A percentile compares a stretch with the other conserved stretches of the same genome.
Conservation (phyloP, 2,888 invertebrate genomes). For the Orchestes rusci region DNA sequence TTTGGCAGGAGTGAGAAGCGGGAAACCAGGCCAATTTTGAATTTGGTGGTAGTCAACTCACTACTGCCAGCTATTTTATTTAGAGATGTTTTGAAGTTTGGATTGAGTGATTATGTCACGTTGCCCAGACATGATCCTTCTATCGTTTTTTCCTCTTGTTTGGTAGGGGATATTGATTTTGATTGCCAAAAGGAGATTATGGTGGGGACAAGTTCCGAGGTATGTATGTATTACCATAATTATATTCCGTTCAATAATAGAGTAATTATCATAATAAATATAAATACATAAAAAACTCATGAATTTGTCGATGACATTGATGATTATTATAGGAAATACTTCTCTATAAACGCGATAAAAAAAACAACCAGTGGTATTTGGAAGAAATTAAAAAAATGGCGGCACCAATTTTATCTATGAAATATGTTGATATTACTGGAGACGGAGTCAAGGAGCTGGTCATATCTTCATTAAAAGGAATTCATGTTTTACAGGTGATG, state of each 20-base stretch:
- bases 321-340: slow-evolving; percentile 51
- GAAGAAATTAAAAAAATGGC: slow-evolving; percentile 50
- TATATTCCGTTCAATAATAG: too few relatives aligned
- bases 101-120: slow-evolving; percentile 44
- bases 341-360: slow-evolving; percentile 44
- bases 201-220: slow-evolving; percentile 61
- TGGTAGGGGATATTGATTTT: slow-evolving; percentile 62
- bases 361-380: slow-evolving; percentile 43
- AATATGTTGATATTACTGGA: slow-evolving; percentile 56
- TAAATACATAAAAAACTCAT: too few relatives aligned
- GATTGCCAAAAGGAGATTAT: slow-evolving; percentile 62
- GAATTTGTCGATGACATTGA: too few relatives aligned
- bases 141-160: slow-evolving; percentile 54
- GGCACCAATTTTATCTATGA: slow-evolving; percentile 55
- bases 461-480: slow-evolving; percentile 57
- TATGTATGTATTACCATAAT: too few relatives aligned
- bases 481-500: slow-evolving; percentile 58
- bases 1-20: not conserved
- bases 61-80: slow-evolving; percentile 43
- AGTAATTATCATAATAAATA: too few relatives aligned
- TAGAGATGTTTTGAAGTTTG: slow-evolving; percentile 47
- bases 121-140: slow-evolving; percentile 49
- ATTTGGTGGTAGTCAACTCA: slow-evolving; percentile 52
- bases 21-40: slow-evolving; percentile 35
- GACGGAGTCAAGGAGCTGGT: slow-evolving; percentile 61